A percentile compares a stretch with the other conserved stretches of the same genome.
These are phyloP conservation scores for Gnatocerus cornutus DNA, from an alignment of 2,888 invertebrate genomes.

Conservation along the genomic window DNA sequence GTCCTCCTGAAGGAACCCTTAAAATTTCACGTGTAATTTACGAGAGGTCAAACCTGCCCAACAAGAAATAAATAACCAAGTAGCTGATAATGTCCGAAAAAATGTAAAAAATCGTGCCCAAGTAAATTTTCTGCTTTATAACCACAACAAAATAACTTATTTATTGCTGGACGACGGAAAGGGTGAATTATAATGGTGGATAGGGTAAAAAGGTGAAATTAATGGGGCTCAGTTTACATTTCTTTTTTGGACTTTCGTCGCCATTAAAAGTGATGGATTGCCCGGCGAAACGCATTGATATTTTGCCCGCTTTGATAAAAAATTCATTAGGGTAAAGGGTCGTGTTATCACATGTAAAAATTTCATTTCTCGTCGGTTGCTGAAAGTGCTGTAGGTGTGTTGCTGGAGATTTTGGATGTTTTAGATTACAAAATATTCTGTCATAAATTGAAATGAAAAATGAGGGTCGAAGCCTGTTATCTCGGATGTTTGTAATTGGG, in stretches of 20 bases:
- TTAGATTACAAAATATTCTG: no score
- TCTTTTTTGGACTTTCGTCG: slow-evolving; percentile 14
- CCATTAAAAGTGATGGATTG: slow-evolving; percentile 19
- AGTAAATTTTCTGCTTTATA: slow-evolving; percentile 16
- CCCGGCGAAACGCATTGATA: background rate
- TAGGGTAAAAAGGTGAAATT: slow-evolving; percentile 6
- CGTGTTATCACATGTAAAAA: background rate
- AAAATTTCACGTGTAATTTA: slow-evolving; percentile 15
- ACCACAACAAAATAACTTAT: slow-evolving; percentile 30
- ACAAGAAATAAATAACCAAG: slow-evolving; percentile 23
- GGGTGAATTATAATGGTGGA: slow-evolving; percentile 16
- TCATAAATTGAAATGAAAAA: no score
- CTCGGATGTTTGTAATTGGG: no score
- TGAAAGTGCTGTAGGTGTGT: no score
- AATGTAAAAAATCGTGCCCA: slow-evolving; percentile 26
- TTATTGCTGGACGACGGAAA: slow-evolving; percentile 12
- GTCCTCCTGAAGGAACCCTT: slow-evolving; percentile 12
- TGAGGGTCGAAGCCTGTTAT: no score
- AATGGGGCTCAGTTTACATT: slow-evolving; percentile 3
- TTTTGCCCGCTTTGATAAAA: background rate
- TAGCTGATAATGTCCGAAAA: slow-evolving; percentile 26
- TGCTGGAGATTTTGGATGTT: no score
- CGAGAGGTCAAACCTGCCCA: background rate
- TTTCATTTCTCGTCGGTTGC: no score
- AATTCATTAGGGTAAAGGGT: background rate